Evolutionary conservation across 92 coral and sea anemone species (phyloP).

Genomic region (Muricea muricata): DNA sequence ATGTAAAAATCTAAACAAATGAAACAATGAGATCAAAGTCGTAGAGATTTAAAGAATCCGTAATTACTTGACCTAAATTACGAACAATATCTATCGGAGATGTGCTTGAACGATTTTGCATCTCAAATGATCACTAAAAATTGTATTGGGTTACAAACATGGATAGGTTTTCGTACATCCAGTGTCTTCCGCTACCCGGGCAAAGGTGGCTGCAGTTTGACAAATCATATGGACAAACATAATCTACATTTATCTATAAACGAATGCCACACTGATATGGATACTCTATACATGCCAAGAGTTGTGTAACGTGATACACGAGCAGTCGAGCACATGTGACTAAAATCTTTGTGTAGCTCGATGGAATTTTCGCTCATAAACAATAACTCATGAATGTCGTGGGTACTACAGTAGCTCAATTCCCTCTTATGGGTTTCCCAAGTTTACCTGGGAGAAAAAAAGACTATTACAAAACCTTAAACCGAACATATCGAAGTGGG

Average conservation of each 20-base stretch:
- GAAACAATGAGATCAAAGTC: too few species aligned
- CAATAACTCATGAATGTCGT: constrained; percentile 5
- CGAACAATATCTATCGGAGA: not conserved
- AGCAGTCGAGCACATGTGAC: not conserved
- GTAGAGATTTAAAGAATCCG: too few species aligned
- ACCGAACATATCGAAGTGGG: not conserved
- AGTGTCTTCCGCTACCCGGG: too few species aligned
- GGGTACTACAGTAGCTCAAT: not conserved
- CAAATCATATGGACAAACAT: not conserved
- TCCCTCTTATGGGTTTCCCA: not conserved
- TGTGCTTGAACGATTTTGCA: constrained; percentile 3
- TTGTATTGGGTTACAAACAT: too few species aligned
- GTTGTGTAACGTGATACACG: not conserved
- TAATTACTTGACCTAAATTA: not conserved
- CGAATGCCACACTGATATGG: too few species aligned
- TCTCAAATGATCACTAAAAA: too few species aligned
- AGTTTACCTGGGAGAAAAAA: not conserved
- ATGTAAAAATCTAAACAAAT: too few species aligned
- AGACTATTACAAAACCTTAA: not conserved
- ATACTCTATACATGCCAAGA: too few species aligned
- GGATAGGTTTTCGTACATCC: too few species aligned
- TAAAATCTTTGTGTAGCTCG: too few species aligned
- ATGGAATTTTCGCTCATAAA: not conserved
- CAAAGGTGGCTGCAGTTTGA: not conserved
- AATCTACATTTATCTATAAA: too few species aligned